Conservation (phyloP, 1,140 invertebrate genomes). For the Drosophila sturtevanti region DNA sequence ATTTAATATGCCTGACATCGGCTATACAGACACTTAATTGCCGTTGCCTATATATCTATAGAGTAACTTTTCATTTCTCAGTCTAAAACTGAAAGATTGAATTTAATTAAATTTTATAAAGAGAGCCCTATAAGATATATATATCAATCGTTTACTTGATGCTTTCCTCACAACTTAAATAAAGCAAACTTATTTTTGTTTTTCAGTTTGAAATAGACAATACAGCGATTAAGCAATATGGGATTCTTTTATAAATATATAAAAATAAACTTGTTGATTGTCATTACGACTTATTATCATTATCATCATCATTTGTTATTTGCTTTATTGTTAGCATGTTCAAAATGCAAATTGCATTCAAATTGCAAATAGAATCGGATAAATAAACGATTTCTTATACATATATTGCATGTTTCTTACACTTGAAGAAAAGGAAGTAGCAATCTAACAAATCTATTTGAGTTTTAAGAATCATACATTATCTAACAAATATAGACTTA, state of each 20-base stretch:
- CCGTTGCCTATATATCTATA: slow-evolving; percentile 21
- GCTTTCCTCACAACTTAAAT: no score
- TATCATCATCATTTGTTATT: slow-evolving; percentile 20
- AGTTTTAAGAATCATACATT: no score
- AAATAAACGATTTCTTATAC: slow-evolving; percentile 18
- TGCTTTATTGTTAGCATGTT: slow-evolving; percentile 9
- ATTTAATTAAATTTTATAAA: background rate
- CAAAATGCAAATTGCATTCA: slow-evolving; percentile 37
- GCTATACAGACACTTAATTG: slow-evolving; percentile 4
- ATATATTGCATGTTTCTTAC: background rate
- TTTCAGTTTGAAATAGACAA: background rate
- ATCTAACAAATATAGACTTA: no score
- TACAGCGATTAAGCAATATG: background rate
- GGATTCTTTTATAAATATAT: background rate
- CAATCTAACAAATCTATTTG: no score
- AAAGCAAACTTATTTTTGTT: background rate
- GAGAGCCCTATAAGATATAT: background rate
- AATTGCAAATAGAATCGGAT: background rate
- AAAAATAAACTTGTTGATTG: slow-evolving; percentile 4
- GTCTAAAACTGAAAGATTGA: background rate
- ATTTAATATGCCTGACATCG: slow-evolving; percentile 16
- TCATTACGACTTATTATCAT: slow-evolving; percentile 8
- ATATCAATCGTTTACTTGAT: no score
- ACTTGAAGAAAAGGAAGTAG: slow-evolving; percentile 5
- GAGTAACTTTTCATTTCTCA: background rate